Conservation (phyloP, 2,113 vertebrate genomes). For the Halichoerus grypus region DNA sequence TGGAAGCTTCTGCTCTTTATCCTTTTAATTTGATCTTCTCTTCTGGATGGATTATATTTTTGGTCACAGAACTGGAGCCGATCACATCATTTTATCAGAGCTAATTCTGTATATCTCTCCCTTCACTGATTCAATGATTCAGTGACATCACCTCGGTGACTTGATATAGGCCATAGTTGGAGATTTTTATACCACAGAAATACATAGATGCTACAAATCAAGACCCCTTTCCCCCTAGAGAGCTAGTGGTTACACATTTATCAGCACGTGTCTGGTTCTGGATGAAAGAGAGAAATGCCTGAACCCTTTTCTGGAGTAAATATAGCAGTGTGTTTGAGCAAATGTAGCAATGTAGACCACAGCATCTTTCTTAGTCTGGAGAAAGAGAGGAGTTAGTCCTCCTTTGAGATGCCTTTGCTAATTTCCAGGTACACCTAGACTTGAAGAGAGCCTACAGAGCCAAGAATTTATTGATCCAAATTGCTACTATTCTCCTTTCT, state of each 20-base stretch:
- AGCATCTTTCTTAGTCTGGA: background rate
- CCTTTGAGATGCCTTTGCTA: background rate
- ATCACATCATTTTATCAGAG: background rate
- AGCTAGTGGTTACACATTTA: background rate
- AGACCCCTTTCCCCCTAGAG: background rate
- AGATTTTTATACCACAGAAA: slow-evolving; percentile 4
- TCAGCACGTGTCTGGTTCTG: background rate
- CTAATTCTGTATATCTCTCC: background rate
- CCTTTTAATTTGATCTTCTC: background rate
- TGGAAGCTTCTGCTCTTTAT: background rate
- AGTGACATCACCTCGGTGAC: background rate
- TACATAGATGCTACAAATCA: background rate
- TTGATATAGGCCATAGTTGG: background rate
- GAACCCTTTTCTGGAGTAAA: background rate
- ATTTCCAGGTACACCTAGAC: background rate
- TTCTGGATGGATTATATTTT: background rate
- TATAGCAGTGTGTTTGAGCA: background rate
- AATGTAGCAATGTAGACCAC: background rate
- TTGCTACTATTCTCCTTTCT: background rate
- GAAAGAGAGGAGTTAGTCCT: background rate
- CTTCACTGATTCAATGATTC: background rate
- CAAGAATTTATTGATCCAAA: background rate
- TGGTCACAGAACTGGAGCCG: background rate
- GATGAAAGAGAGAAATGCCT: background rate
- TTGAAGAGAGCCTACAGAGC: background rate